A percentile compares a stretch with the other conserved stretches of the same genome.
Evolutionary conservation across 1,140 invertebrate species (phyloP).

Genomic region (Platyura marginata): DNA sequence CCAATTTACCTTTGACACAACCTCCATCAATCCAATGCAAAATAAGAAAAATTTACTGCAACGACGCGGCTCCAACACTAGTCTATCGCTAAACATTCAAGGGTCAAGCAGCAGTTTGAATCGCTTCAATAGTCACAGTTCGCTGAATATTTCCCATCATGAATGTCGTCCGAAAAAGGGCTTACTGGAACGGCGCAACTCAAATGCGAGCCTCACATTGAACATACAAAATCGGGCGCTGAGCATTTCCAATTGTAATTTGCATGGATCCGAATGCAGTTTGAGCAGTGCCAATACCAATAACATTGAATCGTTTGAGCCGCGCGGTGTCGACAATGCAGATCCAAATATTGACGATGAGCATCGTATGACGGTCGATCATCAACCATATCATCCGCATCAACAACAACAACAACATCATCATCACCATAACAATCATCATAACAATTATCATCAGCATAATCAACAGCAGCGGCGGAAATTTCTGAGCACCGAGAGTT

Average conservation of each 20-base stretch:
- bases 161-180: conserved; percentile 32
- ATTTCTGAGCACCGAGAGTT: conserved; percentile 36
- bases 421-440: not conserved
- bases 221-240: conserved; percentile 28
- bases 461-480: conserved; percentile 15
- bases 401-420: too few species aligned
- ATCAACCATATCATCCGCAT: not conserved
- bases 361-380: not conserved
- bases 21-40: not conserved
- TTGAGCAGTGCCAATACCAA: conserved; percentile 26
- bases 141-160: conserved; percentile 17
- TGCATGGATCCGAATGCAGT: conserved; percentile 26
- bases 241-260: conserved; percentile 28
- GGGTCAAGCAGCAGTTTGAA: conserved; percentile 26
- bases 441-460: too few species aligned
- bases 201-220: conserved; percentile 71
- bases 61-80: conserved; percentile 74
- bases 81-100: conserved; percentile 46
- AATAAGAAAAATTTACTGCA: conserved; percentile 49
- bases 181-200: conserved; percentile 57
- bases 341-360: too few species aligned
- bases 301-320: conserved; percentile 18
- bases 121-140: conserved; percentile 32
- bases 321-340: conserved; percentile 25
- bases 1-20: not conserved